Base-by-base conservation (phyloP, 2,113 vertebrate species). In the Variabilichromis moorii region DNA sequence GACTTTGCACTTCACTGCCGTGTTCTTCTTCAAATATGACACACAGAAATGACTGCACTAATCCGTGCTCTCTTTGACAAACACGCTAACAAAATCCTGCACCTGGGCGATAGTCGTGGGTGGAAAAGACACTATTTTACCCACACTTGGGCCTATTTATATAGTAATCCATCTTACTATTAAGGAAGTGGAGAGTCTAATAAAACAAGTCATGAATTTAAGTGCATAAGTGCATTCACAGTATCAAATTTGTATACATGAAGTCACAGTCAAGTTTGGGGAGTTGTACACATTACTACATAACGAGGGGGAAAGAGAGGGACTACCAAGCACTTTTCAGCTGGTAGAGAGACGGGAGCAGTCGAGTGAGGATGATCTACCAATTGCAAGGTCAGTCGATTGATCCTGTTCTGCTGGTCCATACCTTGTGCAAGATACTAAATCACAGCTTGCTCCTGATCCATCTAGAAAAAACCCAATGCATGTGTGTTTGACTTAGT, bases 171-270 rank as follows among this genome's bases (percentile, higher is more conserved):
- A n/a, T 26, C 21, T 73, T 42, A 61, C 57, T 42, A 0, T 10
- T 73, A 73, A 73, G 21, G 21, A 45, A 26, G 37, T 66, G 4
- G 21, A 17, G 68, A 73, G 2, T 37, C 6, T 13, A 66, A 66
- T 66, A n/a, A 37, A 12, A 37, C 0, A 66, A n/a, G 4, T 35
- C 31, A 35, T 0, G 0, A 0, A 66, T 66, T 35, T 42, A 40
- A 71, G 37, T 71, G 35, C n/a, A 40, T 6, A 42, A 16, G 35
- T 71, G 68, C 40, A 26, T 42, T 26, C 5, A 45, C 66, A 42
- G 5, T 42, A 9, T 42, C n/a, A 16, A 16, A 9, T 73, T 17
- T 73, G 21, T 26, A 16, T 45, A 45, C 8, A 17, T 45, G 21
- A 73, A 45, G 21, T 45, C 0, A 73, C 40, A 73, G n/a, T n/a